Evolutionary conservation across 1,140 invertebrate species (phyloP), one percentile per base, ranked within the genome.

Genomic region (Drosophila athabasca): DNA sequence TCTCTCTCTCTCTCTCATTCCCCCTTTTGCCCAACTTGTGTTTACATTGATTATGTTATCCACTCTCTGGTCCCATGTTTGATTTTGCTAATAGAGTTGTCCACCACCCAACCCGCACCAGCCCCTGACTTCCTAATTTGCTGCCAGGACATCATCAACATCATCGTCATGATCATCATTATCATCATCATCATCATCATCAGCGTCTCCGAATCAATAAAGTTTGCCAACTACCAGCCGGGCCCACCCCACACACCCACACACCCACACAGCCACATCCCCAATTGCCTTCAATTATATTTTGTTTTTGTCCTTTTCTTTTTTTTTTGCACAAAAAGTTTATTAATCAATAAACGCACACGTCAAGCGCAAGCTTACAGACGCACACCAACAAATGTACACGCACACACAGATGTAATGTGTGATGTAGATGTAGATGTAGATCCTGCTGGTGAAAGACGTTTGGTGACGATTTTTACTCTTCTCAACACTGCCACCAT

Each of bases 21-120:
- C 17, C 17, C 1, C 17, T 57, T 31, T 19, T 9, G 31, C 43
- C 22, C 46, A 41, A 49, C 54, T 59, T 62, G 65, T 87, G 83
- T 87, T 87, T 88, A 88, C 83, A 88, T 83, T 88, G 83, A 88
- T 88, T 88, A 88, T 88, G 83, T 88, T 88, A 88, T 71, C 68
- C 71, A 69, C 64, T 69, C 65, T 54, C 35, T 39, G 58, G 70
- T 51, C 48, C 65, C 73, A 8, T 61, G 66, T 76, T 77, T 77
- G 75, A 59, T 73, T 77, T 76, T 76, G 83, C 83, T 89, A 88
- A 88, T 88, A 83, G 79, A 88, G 83, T 83, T 82, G 83, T 71
- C 43, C 55, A 24, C 41, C 60, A 15, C 35, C 67, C 6, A 52
- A 24, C 11, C 29, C 13, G 1, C 17, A 19, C 11, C 15, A 1